Conservation (phyloP, 1,140 invertebrate genomes). For the Drosophila novamexicana region DNA sequence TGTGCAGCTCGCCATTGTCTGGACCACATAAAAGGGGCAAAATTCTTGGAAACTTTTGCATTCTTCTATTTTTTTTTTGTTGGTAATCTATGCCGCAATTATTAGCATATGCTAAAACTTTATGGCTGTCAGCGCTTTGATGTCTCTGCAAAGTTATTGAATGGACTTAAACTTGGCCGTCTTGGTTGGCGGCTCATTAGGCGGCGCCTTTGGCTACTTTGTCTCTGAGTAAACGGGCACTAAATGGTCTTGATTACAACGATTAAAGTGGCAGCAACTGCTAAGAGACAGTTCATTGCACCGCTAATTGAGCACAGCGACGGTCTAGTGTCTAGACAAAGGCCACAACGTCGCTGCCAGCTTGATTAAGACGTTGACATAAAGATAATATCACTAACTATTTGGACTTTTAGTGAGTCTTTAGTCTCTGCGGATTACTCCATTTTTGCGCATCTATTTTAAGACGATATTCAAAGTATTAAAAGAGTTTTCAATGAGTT, state of each 20-base stretch:
- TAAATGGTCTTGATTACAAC: conserved; percentile 35
- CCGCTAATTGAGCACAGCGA: conserved; percentile 59
- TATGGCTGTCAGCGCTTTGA: conserved; percentile 39
- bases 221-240: conserved; percentile 19
- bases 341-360: conserved; percentile 28
- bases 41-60: conserved; percentile 21
- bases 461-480: not conserved
- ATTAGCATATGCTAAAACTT: conserved; percentile 50
- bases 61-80: conserved; percentile 7
- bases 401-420: conserved; percentile 6
- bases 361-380: conserved; percentile 54
- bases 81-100: conserved; percentile 41
- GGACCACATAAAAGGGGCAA: conserved; percentile 15
- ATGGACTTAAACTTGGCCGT: conserved; percentile 27
- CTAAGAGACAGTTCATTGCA: conserved; percentile 62
- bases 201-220: conserved; percentile 33
- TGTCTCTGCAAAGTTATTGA: conserved; percentile 46
- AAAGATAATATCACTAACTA: conserved; percentile 26
- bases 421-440: conserved; percentile 19
- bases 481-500: not conserved
- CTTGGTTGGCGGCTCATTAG: conserved; percentile 44
- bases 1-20: conserved; percentile 14
- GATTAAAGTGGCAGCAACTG: conserved; percentile 22
- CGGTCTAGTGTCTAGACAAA: conserved; percentile 66
- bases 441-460: conserved; percentile 3